These are phyloP conservation scores for Andricus curvator DNA, from an alignment of 2,888 invertebrate genomes.

Conservation along the genomic window DNA sequence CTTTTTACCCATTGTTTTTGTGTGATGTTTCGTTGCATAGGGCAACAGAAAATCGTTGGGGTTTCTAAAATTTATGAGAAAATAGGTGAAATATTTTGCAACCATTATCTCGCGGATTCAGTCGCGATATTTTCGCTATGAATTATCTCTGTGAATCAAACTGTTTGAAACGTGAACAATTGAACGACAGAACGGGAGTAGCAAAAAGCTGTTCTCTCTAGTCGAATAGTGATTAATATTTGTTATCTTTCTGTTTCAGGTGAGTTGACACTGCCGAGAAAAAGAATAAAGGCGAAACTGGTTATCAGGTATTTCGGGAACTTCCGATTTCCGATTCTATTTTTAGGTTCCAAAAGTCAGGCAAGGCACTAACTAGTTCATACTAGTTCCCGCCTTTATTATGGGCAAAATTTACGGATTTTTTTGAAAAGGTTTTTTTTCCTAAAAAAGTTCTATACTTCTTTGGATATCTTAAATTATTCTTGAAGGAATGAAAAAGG, in stretches of 20 bases:
- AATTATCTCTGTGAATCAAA: background rate
- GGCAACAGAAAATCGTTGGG: background rate
- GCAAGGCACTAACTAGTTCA: background rate
- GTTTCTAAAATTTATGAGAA: background rate
- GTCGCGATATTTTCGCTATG: background rate
- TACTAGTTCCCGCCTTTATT: too few species aligned
- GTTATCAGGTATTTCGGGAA: constrained; percentile 30
- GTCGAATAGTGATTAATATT: constrained; percentile 41
- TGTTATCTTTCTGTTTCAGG: constrained; percentile 51
- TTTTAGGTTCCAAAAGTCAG: background rate
- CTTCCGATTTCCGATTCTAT: background rate
- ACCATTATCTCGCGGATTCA: constrained; percentile 5
- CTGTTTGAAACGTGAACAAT: background rate
- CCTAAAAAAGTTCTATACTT: too few species aligned
- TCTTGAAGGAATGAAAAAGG: too few species aligned
- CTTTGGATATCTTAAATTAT: too few species aligned
- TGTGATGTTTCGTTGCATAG: too few species aligned
- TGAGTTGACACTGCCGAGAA: constrained; percentile 49
- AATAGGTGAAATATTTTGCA: background rate
- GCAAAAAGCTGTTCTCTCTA: background rate
- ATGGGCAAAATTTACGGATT: too few species aligned
- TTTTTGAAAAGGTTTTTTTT: too few species aligned
- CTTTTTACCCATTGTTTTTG: too few species aligned
- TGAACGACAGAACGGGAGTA: background rate
- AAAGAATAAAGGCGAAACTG: constrained; percentile 35